These are phyloP conservation scores for Neoscelio sp. DNA, from an alignment of 2,888 invertebrate species.

Conservation along the genomic window DNA sequence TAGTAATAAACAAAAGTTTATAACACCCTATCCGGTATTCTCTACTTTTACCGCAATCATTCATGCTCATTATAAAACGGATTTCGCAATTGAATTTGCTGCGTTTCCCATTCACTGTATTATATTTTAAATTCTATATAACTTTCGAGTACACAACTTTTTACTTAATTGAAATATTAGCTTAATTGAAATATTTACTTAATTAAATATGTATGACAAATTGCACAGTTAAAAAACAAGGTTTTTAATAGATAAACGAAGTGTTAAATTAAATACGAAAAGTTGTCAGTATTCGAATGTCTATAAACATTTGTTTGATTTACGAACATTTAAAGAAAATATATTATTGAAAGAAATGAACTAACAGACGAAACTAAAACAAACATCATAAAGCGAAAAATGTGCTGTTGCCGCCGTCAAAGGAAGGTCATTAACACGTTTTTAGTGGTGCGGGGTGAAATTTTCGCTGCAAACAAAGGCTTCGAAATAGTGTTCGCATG, in stretches of 20 bases:
- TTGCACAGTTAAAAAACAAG: no score
- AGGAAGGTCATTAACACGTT: constrained; percentile 33
- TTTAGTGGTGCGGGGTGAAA: constrained; percentile 10
- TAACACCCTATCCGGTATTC: constrained; percentile 25
- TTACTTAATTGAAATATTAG: not conserved
- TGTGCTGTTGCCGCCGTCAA: constrained; percentile 6
- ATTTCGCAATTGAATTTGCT: constrained; percentile 27
- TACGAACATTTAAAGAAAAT: no score
- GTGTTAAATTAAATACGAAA: not conserved
- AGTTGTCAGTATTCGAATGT: not conserved
- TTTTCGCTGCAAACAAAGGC: constrained; percentile 27
- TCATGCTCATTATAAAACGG: constrained; percentile 17
- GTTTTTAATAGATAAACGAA: no score
- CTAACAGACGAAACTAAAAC: constrained; percentile 14
- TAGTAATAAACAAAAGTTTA: constrained; percentile 43
- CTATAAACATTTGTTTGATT: no score
- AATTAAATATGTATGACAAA: no score
- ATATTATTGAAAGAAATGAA: constrained; percentile 2
- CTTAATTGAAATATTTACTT: constrained; percentile 8
- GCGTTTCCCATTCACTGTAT: constrained; percentile 6
- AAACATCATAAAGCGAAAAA: constrained; percentile 27
- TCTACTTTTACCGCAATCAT: constrained; percentile 32
- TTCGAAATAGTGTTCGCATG: constrained; percentile 12
- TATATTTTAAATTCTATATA: constrained; percentile 14
- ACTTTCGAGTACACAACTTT: constrained; percentile 7